Conservation (phyloP, 1,140 invertebrate species). For the Physella acuta region DNA sequence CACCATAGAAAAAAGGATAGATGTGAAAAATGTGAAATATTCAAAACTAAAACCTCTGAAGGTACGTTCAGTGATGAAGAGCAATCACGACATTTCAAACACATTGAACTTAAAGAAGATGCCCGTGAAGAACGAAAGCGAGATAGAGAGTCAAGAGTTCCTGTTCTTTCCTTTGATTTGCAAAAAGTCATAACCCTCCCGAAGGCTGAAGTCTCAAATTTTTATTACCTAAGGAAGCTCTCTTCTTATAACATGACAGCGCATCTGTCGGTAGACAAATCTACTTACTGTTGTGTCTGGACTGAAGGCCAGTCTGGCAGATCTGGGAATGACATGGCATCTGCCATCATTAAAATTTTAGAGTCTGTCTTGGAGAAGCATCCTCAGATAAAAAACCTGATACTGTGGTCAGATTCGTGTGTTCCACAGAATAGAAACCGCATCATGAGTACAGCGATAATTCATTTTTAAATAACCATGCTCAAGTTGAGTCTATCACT, state of each 20-base stretch:
- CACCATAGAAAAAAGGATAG: conserved; percentile 10
- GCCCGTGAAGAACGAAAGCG: neutral
- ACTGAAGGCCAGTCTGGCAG: conserved; percentile 16
- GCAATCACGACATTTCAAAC: neutral
- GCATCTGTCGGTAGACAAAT: conserved; percentile 24
- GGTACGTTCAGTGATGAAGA: neutral
- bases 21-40: conserved; percentile 16
- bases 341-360: neutral
- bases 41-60: neutral
- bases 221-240: conserved; percentile 24
- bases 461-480: too few species aligned
- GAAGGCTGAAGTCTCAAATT: neutral
- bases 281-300: conserved; percentile 25
- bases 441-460: too few species aligned
- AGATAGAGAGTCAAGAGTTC: neutral
- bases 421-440: conserved; percentile 25
- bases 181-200: conserved; percentile 16
- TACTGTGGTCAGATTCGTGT: conserved; percentile 23
- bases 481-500: too few species aligned
- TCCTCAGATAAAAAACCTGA: neutral
- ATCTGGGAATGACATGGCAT: conserved; percentile 19
- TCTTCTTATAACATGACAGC: conserved; percentile 28
- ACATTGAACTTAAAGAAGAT: neutral
- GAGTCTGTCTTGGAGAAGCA: neutral
- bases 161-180: conserved; percentile 1